Conservation (phyloP, 2,113 vertebrate species). For the Mionectes macconnelli region DNA sequence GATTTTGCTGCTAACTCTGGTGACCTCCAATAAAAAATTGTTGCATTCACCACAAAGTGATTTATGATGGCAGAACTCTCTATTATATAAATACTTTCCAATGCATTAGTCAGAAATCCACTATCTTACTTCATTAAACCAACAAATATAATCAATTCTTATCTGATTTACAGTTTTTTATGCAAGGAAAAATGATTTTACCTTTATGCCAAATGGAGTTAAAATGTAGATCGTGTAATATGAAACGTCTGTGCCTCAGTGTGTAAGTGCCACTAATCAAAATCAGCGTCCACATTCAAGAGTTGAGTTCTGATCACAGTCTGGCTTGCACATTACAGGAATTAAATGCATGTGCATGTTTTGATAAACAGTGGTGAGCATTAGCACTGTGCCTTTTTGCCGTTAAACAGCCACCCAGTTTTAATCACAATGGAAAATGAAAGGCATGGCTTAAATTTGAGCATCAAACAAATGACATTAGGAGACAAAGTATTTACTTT, state of each 20-base stretch:
- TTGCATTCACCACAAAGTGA: constrained; percentile 37
- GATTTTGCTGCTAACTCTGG: constrained; percentile 47
- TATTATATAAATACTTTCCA: constrained; percentile 46
- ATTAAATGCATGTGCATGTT: background rate
- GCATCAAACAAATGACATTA: background rate
- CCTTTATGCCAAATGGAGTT: constrained; percentile 29
- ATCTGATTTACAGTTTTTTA: constrained; percentile 6
- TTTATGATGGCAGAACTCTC: constrained; percentile 32
- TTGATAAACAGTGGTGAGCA: background rate
- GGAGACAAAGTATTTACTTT: background rate
- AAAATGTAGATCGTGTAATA: constrained; percentile 1
- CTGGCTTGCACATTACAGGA: background rate
- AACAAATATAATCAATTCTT: constrained; percentile 64
- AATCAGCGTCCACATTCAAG: background rate
- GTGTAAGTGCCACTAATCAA: constrained; percentile 12
- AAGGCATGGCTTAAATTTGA: background rate
- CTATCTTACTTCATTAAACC: constrained; percentile 63
- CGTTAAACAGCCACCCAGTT: background rate
- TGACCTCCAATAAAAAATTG: constrained; percentile 52
- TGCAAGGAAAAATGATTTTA: constrained; percentile 6
- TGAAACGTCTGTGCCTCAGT: background rate
- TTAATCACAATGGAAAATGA: background rate
- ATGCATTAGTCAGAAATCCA: constrained; percentile 59
- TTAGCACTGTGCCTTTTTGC: background rate
- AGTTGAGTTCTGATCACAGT: background rate